Evolutionary conservation across 1,140 invertebrate species (phyloP).

Genomic region (Cydia splendana): DNA sequence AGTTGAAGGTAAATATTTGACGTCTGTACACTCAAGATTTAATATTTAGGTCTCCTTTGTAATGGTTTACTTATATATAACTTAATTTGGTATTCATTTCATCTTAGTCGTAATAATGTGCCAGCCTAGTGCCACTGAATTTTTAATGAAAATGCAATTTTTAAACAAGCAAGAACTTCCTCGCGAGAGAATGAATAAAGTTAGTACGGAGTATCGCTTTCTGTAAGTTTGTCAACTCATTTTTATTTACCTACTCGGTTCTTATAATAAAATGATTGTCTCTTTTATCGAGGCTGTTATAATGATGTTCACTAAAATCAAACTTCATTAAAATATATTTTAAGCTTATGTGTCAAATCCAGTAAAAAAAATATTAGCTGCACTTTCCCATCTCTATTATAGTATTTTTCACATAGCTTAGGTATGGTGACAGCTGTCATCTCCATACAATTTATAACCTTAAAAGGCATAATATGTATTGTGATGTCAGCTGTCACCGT

Average conservation of each 20-base stretch:
- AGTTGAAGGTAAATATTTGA: too few species aligned
- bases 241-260: background rate
- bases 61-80: background rate
- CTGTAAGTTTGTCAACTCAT: conserved; percentile 5
- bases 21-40: background rate
- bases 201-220: background rate
- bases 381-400: too few species aligned
- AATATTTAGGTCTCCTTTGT: background rate
- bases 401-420: too few species aligned
- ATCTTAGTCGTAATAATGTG: background rate
- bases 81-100: conserved; percentile 4
- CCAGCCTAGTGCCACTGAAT: conserved; percentile 2
- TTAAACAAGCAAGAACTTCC: background rate
- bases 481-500: too few species aligned
- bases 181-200: conserved; percentile 9
- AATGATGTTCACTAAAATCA: too few species aligned
- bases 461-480: too few species aligned
- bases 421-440: too few species aligned
- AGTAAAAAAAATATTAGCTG: too few species aligned
- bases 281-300: too few species aligned
- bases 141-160: conserved; percentile 1
- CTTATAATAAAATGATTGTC: background rate
- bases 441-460: too few species aligned
- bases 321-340: too few species aligned
- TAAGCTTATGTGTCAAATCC: too few species aligned